Conservation (phyloP, 2,888 invertebrate species). For the Apamea anceps region DNA sequence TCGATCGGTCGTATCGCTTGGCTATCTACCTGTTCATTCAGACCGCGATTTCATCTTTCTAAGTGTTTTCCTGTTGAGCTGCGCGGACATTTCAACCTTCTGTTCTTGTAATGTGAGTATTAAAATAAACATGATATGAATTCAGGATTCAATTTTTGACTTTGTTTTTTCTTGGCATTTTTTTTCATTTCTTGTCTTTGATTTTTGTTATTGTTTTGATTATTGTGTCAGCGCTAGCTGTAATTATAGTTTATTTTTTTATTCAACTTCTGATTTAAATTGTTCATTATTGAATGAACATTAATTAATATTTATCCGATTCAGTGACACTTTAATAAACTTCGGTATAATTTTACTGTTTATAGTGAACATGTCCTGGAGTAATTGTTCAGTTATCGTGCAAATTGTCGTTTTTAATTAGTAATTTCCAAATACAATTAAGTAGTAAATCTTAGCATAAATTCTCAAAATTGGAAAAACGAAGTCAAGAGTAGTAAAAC, state of each 20-base stretch:
- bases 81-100: conserved; percentile 14
- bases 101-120: conserved; percentile 39
- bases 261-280: background rate
- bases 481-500: fast-evolving
- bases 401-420: background rate
- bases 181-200: background rate
- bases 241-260: background rate
- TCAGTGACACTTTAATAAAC: conserved; percentile 7
- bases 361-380: background rate
- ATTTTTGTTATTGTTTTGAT: background rate
- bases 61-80: conserved; percentile 18
- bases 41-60: conserved; percentile 12
- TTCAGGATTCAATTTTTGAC: background rate
- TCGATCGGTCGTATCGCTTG: conserved; percentile 3
- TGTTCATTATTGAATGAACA: background rate
- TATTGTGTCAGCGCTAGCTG: too few species aligned
- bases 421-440: background rate
- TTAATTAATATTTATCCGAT: background rate
- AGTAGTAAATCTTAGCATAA: background rate
- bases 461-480: background rate
- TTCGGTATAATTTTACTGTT: background rate
- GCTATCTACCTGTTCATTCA: conserved; percentile 47
- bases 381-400: conserved; percentile 23
- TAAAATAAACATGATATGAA: background rate
- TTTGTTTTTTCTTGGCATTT: background rate